Evolutionary conservation across 2,797 vertebrate species (phyloP), one percentile per base, ranked within the genome.

Genomic region (Buceros bicornis): DNA sequence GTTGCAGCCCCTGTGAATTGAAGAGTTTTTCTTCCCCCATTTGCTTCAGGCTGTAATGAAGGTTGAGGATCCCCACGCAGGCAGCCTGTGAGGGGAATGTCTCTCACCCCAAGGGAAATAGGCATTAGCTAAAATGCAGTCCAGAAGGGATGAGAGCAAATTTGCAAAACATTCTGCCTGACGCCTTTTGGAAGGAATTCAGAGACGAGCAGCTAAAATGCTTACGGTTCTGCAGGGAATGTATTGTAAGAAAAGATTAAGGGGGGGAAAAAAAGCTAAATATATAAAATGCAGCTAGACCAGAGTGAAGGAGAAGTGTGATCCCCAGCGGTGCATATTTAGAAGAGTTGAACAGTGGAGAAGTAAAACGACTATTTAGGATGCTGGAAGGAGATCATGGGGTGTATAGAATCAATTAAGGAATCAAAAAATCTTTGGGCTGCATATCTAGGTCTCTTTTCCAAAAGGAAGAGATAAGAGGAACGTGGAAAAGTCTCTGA

Each of bases 131-230:
- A 93, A 93, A 96, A 94, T 51, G 62, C 37, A 88, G 72, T 77
- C 86, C 1, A 6, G 88, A 90, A 95, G 77, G 90, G 45, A 90
- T 0, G 2, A 70, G 76, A 93, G n/a, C 33, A 93, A 56, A 94
- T 94, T 76, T 92, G 82, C 87, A 91, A 85, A 95, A 64, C n/a
- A 5, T 71, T 94, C 82, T 87, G 70, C 72, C 83, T 93, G 83
- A 53, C 0, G 37, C 83, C 35, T 96, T 92, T 94, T 93, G 90
- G 94, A 94, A 76, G 62, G 83, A 89, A 94, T 92, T 95, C 86
- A 76, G 93, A 87, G 94, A 96, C 81, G 93, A 97, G 83, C 88
- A 57, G 64, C 88, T 91, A 78, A 90, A 95, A 92, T 93, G 71
- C 91, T 95, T 89, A 92, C 81, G 35, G 45, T 95, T 96, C 91